phyloP scores from a whole-genome alignment of 2,113 vertebrate species.

The Aegithalos caudatus region DNA sequence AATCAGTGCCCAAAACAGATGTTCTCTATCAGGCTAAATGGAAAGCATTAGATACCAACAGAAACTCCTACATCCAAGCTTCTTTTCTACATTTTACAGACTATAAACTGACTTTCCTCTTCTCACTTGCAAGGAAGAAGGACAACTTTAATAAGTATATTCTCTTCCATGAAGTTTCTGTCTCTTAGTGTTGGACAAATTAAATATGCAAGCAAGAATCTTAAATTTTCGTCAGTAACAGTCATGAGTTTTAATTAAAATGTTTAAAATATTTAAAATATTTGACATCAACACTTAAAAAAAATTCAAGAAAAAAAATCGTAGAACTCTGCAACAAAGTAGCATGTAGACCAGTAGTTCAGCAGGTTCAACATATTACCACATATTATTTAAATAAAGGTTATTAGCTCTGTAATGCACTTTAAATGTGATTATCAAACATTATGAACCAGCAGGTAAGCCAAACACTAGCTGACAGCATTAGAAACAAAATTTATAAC shows the following conservation, averaged over 20 bases:
- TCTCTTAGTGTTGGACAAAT: neutral
- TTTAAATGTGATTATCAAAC: neutral
- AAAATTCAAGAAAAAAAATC: neutral
- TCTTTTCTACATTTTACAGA: neutral
- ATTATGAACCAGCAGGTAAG: neutral
- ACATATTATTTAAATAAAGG: neutral
- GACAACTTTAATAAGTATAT: neutral
- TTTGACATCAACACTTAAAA: neutral
- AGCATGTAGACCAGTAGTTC: neutral
- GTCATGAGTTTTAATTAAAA: neutral
- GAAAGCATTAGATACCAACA: neutral
- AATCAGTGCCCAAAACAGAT: neutral
- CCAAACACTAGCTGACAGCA: neutral
- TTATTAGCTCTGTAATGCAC: neutral
- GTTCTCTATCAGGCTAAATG: neutral
- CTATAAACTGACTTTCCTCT: neutral
- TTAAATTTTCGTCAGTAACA: neutral
- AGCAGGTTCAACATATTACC: neutral
- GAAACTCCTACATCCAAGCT: neutral
- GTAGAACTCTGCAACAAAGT: neutral
- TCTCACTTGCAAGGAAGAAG: neutral
- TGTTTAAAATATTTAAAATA: neutral
- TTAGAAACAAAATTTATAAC: neutral
- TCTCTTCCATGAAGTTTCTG: neutral
- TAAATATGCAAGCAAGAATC: neutral